These are phyloP conservation scores for Paguma larvata DNA, from an alignment of 2,797 vertebrate genomes.

Conservation along the genomic window DNA sequence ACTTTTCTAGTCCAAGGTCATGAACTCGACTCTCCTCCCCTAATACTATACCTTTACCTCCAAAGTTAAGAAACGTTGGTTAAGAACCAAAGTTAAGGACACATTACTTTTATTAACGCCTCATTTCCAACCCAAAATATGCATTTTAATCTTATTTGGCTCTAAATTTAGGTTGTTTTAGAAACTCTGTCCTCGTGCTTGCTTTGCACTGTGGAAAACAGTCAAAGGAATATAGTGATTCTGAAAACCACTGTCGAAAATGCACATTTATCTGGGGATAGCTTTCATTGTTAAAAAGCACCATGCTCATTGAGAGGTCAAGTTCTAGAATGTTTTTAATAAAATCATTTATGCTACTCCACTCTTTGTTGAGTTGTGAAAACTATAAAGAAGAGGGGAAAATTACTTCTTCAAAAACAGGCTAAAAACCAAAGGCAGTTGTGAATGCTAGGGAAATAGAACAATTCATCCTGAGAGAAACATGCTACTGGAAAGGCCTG, in stretches of 20 bases:
- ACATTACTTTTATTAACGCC: not conserved
- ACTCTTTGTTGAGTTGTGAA: slow-evolving; percentile 10
- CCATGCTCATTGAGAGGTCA: not conserved
- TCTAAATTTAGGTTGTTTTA: slow-evolving; percentile 15
- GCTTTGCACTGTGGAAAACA: not conserved
- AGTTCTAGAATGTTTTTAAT: slow-evolving; percentile 14
- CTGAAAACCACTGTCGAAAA: not conserved
- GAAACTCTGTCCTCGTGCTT: not conserved
- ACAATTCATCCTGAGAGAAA: not conserved
- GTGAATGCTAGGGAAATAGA: not conserved
- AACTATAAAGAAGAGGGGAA: not conserved
- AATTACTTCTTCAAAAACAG: not conserved
- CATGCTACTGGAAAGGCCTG: not conserved
- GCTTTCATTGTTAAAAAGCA: slow-evolving; percentile 24
- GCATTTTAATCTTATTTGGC: slow-evolving; percentile 5
- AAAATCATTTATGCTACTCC: not conserved
- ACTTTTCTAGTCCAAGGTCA: slow-evolving; percentile 35
- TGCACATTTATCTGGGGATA: not conserved
- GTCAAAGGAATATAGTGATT: not conserved
- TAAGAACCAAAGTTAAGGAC: not conserved
- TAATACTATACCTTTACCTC: not conserved
- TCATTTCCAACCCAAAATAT: not conserved
- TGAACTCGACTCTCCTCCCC: not conserved
- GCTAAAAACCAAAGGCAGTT: not conserved
- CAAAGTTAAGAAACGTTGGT: not conserved